Evolutionary conservation across 2,888 invertebrate genomes (phyloP).

Genomic region (Macrophya annulata): DNA sequence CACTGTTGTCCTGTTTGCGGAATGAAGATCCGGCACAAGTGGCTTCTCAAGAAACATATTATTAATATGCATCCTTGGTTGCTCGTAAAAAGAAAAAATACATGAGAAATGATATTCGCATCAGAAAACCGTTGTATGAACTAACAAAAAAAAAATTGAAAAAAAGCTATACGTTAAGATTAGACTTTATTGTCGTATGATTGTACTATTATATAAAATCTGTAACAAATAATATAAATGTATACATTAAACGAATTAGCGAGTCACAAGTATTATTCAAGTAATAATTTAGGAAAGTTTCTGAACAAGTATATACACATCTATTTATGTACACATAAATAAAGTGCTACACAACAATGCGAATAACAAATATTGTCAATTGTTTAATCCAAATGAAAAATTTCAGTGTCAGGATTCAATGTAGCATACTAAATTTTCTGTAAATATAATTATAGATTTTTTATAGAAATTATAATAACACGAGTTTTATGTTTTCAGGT

Average conservation of each 20-base stretch:
- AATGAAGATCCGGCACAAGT: slow-evolving; percentile 76
- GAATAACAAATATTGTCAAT: not conserved
- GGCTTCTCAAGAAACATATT: slow-evolving; percentile 76
- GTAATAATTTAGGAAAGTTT: not conserved
- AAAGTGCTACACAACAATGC: not conserved
- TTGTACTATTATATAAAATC: slow-evolving; percentile 6
- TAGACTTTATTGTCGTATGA: not conserved
- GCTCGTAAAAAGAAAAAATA: slow-evolving; percentile 53
- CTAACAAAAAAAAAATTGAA: not conserved
- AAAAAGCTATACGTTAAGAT: not conserved
- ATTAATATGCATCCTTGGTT: slow-evolving; percentile 70
- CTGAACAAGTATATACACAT: slow-evolving; percentile 24
- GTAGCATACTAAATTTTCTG: not conserved
- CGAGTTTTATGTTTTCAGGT: slow-evolving; percentile 62
- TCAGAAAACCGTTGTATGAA: not conserved
- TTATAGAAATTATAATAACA: slow-evolving; percentile 35
- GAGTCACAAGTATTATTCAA: slow-evolving; percentile 13
- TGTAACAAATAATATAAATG: slow-evolving; percentile 5
- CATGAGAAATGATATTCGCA: not conserved
- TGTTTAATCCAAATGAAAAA: not conserved
- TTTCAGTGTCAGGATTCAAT: not conserved
- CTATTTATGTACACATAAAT: slow-evolving; percentile 40
- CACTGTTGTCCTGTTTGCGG: slow-evolving; percentile 78
- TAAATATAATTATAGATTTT: slow-evolving; percentile 1
- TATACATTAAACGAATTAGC: not conserved